phyloP scores from a whole-genome alignment of 1,140 invertebrate species.

The Diploscapter pachys region DNA sequence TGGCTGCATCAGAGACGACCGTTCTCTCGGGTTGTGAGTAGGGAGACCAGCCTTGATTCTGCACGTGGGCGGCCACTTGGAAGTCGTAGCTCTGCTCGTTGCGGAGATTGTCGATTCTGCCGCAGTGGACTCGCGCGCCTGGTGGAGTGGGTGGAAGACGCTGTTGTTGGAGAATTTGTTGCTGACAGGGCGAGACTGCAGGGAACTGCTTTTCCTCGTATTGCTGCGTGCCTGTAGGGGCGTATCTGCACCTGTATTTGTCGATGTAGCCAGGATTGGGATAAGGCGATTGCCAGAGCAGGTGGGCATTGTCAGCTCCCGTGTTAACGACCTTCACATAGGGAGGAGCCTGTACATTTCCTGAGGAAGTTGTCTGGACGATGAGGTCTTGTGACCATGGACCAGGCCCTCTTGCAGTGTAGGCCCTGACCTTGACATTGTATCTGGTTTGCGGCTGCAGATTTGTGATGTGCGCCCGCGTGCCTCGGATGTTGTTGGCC shows the following conservation, averaged over 20 bases:
- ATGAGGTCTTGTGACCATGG: constrained; percentile 55
- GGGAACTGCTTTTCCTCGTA: constrained; percentile 53
- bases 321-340: constrained; percentile 49
- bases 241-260: constrained; percentile 55
- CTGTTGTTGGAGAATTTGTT: constrained; percentile 46
- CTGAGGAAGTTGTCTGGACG: constrained; percentile 47
- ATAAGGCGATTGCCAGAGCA: constrained; percentile 55
- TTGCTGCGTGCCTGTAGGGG: constrained; percentile 41
- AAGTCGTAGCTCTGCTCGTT: constrained; percentile 53
- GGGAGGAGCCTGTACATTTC: constrained; percentile 28
- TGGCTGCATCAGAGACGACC: constrained; percentile 37
- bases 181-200: constrained; percentile 53
- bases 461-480: constrained; percentile 45
- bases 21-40: constrained; percentile 47
- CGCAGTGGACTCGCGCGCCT: constrained; percentile 48
- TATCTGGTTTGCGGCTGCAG: constrained; percentile 47
- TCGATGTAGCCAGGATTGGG: constrained; percentile 47
- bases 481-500: constrained; percentile 48
- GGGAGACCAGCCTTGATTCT: constrained; percentile 46
- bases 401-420: constrained; percentile 50
- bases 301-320: constrained; percentile 50
- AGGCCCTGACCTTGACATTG: constrained; percentile 50
- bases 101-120: constrained; percentile 50
- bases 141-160: constrained; percentile 53
- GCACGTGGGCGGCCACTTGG: constrained; percentile 44